Percentiles rank a stretch among this genome's conserved stretches.
phyloP scores from a whole-genome alignment of 2,888 invertebrate genomes.

The Trachelus tabidus region DNA sequence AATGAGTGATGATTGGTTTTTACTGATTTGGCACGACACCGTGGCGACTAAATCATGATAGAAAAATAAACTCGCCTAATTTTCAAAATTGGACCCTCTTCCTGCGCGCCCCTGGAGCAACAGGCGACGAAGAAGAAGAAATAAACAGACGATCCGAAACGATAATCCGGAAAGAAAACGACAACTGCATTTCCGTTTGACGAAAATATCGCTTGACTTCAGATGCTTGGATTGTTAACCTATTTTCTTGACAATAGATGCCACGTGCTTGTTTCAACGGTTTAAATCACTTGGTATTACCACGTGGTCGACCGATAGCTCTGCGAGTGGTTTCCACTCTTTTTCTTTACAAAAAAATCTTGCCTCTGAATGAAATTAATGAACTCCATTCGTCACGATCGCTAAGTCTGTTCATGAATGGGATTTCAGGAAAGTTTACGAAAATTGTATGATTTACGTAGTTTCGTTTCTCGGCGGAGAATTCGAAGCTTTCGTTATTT shows the following conservation, averaged over 20 bases:
- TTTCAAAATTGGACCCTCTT: neutral
- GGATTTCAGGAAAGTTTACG: neutral
- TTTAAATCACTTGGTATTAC: neutral
- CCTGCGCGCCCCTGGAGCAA: neutral
- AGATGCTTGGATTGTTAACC: neutral
- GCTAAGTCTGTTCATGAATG: neutral
- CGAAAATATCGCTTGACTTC: slow-evolving; percentile 3
- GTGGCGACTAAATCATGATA: neutral
- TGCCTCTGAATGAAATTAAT: neutral
- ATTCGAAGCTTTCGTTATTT: neutral
- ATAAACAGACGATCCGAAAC: neutral
- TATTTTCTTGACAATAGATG: neutral
- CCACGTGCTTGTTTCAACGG: neutral
- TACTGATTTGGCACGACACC: neutral
- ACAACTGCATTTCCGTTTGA: neutral
- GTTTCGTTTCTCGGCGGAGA: neutral
- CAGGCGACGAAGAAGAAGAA: neutral
- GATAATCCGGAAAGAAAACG: neutral
- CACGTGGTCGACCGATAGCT: neutral
- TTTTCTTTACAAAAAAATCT: neutral
- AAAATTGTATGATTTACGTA: neutral
- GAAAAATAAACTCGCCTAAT: neutral
- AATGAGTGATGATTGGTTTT: neutral
- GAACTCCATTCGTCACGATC: neutral
- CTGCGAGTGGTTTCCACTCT: neutral